Conservation (phyloP, 2,888 invertebrate genomes). For the Nomada hirtipes region DNA sequence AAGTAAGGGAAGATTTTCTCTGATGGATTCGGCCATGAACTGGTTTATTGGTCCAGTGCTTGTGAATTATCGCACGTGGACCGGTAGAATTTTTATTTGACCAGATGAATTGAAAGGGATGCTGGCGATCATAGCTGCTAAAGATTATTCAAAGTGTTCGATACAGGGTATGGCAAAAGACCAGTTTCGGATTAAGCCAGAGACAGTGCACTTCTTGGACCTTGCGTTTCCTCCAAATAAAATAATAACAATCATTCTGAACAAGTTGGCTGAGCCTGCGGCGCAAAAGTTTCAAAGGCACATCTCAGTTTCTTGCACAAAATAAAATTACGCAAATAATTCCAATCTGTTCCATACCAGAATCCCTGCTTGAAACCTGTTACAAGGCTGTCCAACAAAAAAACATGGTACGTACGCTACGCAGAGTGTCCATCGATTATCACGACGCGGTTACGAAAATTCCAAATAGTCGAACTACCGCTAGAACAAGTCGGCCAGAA, state of each 20-base stretch:
- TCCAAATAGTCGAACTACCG: constrained; percentile 3
- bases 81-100: constrained; percentile 22
- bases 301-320: no score
- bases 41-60: neutral
- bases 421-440: neutral
- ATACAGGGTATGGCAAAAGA: constrained; percentile 11
- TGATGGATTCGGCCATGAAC: neutral
- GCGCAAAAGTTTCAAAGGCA: no score
- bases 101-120: constrained; percentile 27
- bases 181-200: neutral
- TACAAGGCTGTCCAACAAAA: no score
- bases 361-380: no score
- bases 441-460: constrained; percentile 3
- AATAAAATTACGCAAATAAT: no score
- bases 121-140: constrained; percentile 26
- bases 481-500: neutral
- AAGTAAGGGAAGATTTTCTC: constrained; percentile 27
- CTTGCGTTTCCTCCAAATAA: no score
- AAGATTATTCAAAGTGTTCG: constrained; percentile 4
- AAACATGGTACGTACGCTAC: no score
- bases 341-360: no score
- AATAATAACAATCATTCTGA: no score
- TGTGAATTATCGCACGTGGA: neutral
- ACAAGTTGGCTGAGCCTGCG: no score
- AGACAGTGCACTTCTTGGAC: no score